Conservation (phyloP, 2,797 vertebrate species). For the Poeciliopsis turneri region DNA sequence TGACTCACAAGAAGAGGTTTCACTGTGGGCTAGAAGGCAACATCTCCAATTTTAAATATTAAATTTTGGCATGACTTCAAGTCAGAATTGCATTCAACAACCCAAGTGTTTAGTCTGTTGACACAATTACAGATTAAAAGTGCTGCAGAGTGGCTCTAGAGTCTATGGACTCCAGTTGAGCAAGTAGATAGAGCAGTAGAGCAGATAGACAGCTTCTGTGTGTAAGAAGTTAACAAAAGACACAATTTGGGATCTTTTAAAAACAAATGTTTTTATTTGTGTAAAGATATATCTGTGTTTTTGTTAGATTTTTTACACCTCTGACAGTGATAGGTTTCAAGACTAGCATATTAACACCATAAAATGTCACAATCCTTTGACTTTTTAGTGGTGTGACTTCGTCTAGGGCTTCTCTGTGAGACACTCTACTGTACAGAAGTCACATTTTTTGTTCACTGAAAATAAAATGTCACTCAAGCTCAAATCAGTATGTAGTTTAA, state of each 20-base stretch:
- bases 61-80: conserved; percentile 67
- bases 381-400: background rate
- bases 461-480: background rate
- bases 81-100: conserved; percentile 64
- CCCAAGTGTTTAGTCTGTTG: conserved; percentile 52
- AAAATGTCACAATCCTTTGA: conserved; percentile 3
- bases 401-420: background rate
- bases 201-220: conserved; percentile 40
- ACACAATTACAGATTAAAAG: conserved; percentile 54
- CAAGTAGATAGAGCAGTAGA: conserved; percentile 1
- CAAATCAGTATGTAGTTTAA: background rate
- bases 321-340: conserved; percentile 3
- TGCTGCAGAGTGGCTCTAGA: conserved; percentile 45
- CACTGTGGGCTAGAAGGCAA: conserved; percentile 23
- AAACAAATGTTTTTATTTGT: conserved; percentile 39
- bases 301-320: conserved; percentile 17
- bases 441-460: background rate
- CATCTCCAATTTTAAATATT: conserved; percentile 47
- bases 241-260: conserved; percentile 4
- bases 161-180: conserved; percentile 41
- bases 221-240: conserved; percentile 16
- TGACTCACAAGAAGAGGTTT: conserved; percentile 15
- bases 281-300: conserved; percentile 5
- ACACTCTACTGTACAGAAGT: background rate
- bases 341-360: conserved; percentile 8